Evolutionary conservation across 2,888 invertebrate genomes (phyloP).

Genomic region (Chironomus tentans): DNA sequence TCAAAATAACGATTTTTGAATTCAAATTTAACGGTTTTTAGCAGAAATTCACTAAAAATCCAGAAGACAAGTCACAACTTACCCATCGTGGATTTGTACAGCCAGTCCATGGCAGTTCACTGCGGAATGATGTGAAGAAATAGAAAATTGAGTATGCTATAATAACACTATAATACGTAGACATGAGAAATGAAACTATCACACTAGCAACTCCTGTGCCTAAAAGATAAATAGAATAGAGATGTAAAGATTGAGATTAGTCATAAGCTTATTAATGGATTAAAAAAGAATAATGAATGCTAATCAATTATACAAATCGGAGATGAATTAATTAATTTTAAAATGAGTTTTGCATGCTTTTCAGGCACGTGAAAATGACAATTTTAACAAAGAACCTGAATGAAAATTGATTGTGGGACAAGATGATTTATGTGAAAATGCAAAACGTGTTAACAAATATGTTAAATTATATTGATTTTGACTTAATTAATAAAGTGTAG

Average conservation of each 20-base stretch:
- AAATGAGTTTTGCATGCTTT: neutral
- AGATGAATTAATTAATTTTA: neutral
- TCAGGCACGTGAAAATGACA: too few species aligned
- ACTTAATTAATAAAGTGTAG: neutral
- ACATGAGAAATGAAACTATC: slow-evolving; percentile 88
- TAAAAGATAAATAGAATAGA: slow-evolving; percentile 41
- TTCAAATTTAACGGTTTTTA: too few species aligned
- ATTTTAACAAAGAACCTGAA: neutral
- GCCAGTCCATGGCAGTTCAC: slow-evolving; percentile 80
- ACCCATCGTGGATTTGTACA: slow-evolving; percentile 56
- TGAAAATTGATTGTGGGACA: neutral
- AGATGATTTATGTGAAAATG: neutral
- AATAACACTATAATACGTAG: slow-evolving; percentile 91
- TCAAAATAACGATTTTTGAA: too few species aligned
- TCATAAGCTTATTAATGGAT: neutral
- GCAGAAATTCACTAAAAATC: neutral
- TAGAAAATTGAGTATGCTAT: slow-evolving; percentile 92
- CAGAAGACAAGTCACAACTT: neutral
- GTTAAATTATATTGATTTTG: neutral
- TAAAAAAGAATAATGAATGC: neutral
- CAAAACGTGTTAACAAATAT: neutral
- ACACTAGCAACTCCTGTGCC: slow-evolving; percentile 91
- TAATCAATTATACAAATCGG: neutral
- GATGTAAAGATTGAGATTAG: neutral
- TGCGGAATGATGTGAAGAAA: slow-evolving; percentile 81